Evolutionary conservation across 2,797 vertebrate genomes (phyloP), one percentile per base, ranked within the genome.

Genomic region (Gobio occitaniae): DNA sequence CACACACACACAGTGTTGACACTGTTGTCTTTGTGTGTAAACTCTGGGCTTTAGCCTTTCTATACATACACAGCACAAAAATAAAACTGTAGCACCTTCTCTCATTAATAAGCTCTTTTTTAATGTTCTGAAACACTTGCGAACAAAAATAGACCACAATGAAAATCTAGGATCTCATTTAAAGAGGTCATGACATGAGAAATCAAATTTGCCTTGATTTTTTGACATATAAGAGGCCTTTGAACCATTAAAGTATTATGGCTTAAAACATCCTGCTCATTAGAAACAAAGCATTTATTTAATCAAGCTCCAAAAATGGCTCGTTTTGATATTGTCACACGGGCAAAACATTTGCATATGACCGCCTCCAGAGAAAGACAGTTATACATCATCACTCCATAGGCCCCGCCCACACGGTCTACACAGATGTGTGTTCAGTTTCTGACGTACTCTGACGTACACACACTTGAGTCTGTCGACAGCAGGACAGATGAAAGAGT

Each of bases 1-100:
- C 41, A 44, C 21, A 78, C n/a, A 44, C 38, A 52, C 72, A 13
- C 48, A 3, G 11, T 61, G 38, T 78, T 78, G n/a, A 63, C n/a
- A 25, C n/a, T 47, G n/a, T 78, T 68, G 29, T 68, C 29, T 80
- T n/a, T 54, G 47, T 17, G 65, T 41, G 63, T 69, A 68, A 68
- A 52, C 41, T 19, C 16, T 52, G 21, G 75, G n/a, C 36, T 77
- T 77, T 19, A 48, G n/a, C 16, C n/a, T 48, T 48, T 13, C 9
- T 52, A 68, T 68, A 52, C 47, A 68, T n/a, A 80, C 21, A 16
- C 75, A 25, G 21, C 1, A 15, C 50, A 76, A 76, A 56, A 38
- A 76, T 21, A 59, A n/a, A 44, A 77, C 54, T 25, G 21, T 15
- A n/a, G 59, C 38, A 56, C 52, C 74, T 15, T 4, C 12, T 41